Evolutionary conservation across 2,888 invertebrate genomes (phyloP).

Genomic region (Ophion obscuratus): DNA sequence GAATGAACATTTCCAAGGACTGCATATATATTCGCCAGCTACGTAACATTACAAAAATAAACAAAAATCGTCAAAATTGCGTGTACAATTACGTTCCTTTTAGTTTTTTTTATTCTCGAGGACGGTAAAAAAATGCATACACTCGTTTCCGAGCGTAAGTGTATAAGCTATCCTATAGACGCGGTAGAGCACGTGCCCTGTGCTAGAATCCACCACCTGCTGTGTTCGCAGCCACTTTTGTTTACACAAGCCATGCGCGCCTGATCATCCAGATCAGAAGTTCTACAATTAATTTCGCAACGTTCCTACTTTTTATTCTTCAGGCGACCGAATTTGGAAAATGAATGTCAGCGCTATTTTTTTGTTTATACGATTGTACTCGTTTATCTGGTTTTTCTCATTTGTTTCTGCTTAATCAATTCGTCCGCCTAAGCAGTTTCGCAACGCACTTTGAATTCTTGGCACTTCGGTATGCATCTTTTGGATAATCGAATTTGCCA

Average conservation of each 20-base stretch:
- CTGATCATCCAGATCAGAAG: constrained; percentile 32
- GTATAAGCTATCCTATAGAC: constrained; percentile 27
- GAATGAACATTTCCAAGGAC: no score
- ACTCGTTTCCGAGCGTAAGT: constrained; percentile 10
- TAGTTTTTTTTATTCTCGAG: background rate
- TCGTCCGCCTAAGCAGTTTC: no score
- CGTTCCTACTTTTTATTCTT: background rate
- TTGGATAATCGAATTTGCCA: no score
- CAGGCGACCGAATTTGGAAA: no score
- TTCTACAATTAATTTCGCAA: background rate
- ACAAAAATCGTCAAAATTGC: background rate
- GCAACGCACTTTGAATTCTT: no score
- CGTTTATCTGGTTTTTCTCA: no score
- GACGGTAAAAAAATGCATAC: background rate
- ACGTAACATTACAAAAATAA: no score
- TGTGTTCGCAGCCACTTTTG: constrained; percentile 76
- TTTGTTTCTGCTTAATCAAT: no score
- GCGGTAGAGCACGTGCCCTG: constrained; percentile 66
- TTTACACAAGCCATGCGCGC: constrained; percentile 76
- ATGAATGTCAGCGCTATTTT: no score
- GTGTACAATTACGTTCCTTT: background rate
- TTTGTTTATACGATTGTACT: no score
- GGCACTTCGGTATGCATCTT: no score
- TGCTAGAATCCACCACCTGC: constrained; percentile 78
- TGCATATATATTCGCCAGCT: no score